Evolutionary conservation across 2,113 vertebrate genomes (phyloP).

Genomic region (Gymnobelideus leadbeateri): DNA sequence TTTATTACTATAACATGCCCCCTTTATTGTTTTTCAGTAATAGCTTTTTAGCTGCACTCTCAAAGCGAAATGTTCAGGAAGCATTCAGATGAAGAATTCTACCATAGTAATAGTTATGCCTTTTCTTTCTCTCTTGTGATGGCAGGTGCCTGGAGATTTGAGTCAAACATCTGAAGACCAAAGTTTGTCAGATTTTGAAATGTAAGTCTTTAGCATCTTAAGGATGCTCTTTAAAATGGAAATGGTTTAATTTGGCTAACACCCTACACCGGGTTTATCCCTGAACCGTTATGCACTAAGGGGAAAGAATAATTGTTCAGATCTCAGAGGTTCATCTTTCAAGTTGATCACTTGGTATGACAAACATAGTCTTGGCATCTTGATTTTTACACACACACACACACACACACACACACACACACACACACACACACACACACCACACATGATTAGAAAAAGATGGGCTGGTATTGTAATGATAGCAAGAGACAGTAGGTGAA

Average conservation of each 20-base stretch:
- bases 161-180: slow-evolving; percentile 99
- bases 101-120: slow-evolving; percentile 40
- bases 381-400: too few species aligned
- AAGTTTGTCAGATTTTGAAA: slow-evolving; percentile 99
- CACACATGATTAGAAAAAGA: neutral
- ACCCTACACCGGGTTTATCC: neutral
- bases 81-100: slow-evolving; percentile 47
- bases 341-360: neutral
- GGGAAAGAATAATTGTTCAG: neutral
- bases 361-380: neutral
- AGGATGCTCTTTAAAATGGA: neutral
- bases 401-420: too few species aligned
- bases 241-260: neutral
- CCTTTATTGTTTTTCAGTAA: slow-evolving; percentile 50
- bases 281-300: neutral
- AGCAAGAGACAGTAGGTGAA: too few species aligned
- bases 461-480: neutral
- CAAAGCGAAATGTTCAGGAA: slow-evolving; percentile 11
- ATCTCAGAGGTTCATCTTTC: neutral
- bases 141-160: slow-evolving; percentile 96
- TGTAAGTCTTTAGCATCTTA: slow-evolving; percentile 87
- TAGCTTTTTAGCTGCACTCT: slow-evolving; percentile 53
- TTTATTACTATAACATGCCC: neutral
- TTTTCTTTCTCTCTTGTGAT: slow-evolving; percentile 67
- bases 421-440: too few species aligned